Percentiles rank a stretch among this genome's conserved stretches.
phyloP scores from a whole-genome alignment of 2,888 invertebrate species.

The Empis livida region DNA sequence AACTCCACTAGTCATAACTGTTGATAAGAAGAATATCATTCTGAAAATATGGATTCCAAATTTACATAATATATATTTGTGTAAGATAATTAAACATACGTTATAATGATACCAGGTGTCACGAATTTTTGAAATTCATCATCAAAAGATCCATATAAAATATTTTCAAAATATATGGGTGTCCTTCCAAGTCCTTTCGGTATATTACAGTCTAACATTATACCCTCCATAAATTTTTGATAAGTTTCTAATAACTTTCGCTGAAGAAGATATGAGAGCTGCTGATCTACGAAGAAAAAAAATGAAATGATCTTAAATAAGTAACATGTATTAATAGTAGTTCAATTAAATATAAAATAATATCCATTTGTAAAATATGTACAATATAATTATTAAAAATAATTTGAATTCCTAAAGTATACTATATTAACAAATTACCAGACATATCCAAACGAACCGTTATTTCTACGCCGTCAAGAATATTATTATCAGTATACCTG shows the following conservation, averaged over 20 bases:
- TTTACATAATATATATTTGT: not conserved
- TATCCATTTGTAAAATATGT: too few relatives aligned
- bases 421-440: conserved; percentile 39
- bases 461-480: conserved; percentile 48
- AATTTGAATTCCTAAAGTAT: conserved; percentile 3
- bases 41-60: conserved; percentile 39
- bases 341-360: too few relatives aligned
- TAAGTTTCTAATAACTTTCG: conserved; percentile 54
- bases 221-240: conserved; percentile 47
- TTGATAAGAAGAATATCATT: conserved; percentile 72
- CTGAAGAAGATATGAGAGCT: conserved; percentile 63
- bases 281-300: conserved; percentile 52
- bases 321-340: too few relatives aligned
- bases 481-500: conserved; percentile 40
- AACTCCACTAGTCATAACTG: conserved; percentile 68
- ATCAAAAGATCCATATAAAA: conserved; percentile 53
- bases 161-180: conserved; percentile 55
- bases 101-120: conserved; percentile 71
- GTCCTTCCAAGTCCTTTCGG: conserved; percentile 42
- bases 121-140: conserved; percentile 67
- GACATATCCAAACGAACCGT: conserved; percentile 62
- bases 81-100: conserved; percentile 42
- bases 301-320: not conserved
- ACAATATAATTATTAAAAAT: conserved; percentile 13
- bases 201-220: conserved; percentile 52